phyloP scores from a whole-genome alignment of 2,888 invertebrate genomes.

The Lithophane semibrunnea region DNA sequence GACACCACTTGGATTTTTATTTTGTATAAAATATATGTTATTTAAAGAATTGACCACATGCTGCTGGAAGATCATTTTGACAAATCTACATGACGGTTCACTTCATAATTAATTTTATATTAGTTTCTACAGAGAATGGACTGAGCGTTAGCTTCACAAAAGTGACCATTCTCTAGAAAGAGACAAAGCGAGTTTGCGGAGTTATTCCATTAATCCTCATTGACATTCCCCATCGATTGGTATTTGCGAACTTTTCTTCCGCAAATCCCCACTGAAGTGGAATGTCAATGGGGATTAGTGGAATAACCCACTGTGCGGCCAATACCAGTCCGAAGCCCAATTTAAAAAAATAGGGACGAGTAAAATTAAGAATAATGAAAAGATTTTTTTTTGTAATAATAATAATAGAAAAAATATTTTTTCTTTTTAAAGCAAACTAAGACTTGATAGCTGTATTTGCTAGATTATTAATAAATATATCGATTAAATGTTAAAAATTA shows the following conservation, averaged over 20 bases:
- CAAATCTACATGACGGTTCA: slow-evolving; percentile 16
- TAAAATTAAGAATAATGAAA: background rate
- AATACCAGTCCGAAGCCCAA: too few relatives aligned
- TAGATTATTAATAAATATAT: too few relatives aligned
- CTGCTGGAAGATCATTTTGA: slow-evolving; percentile 15
- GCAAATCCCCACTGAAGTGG: too few relatives aligned
- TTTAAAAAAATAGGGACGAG: background rate
- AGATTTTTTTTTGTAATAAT: too few relatives aligned
- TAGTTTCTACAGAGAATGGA: slow-evolving; percentile 27
- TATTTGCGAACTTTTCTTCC: too few relatives aligned
- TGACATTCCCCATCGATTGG: too few relatives aligned
- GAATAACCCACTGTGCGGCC: too few relatives aligned
- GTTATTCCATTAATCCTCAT: too few relatives aligned
- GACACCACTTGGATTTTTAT: background rate
- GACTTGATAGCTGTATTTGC: background rate
- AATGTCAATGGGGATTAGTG: too few relatives aligned
- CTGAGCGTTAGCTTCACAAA: background rate
- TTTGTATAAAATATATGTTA: background rate
- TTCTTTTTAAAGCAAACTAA: background rate
- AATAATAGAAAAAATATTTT: too few relatives aligned
- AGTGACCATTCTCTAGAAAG: background rate
- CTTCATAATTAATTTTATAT: slow-evolving; percentile 33
- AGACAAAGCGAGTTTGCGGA: too few relatives aligned
- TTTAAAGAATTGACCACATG: slow-evolving; percentile 46
- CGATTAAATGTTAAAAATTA: background rate